Evolutionary conservation across 2,888 invertebrate genomes (phyloP).

Genomic region (Baronia brevicornis): DNA sequence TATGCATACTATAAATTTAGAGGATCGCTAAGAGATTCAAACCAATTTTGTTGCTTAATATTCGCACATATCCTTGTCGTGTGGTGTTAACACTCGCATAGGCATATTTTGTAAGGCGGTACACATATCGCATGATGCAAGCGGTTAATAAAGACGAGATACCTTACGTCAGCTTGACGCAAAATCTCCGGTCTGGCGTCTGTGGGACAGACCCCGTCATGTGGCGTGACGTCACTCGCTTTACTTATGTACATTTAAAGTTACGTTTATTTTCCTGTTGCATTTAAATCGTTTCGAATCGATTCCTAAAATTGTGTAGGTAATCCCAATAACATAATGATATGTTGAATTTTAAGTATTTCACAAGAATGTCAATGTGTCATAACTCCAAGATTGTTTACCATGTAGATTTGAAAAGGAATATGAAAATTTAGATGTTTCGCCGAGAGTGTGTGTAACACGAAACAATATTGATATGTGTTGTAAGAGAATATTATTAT

Average conservation of each 20-base stretch:
- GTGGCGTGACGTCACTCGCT: too few relatives aligned
- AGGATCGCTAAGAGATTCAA: too few relatives aligned
- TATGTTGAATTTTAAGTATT: not conserved
- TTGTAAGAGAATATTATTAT: too few relatives aligned
- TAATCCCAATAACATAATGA: constrained; percentile 4
- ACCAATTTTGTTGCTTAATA: too few relatives aligned
- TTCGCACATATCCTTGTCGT: too few relatives aligned
- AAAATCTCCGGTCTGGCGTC: constrained; percentile 12
- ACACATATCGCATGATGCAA: constrained; percentile 9
- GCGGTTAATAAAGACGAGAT: not conserved
- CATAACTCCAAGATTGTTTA: too few relatives aligned
- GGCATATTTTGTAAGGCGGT: constrained; percentile 9
- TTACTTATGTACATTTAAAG: not conserved
- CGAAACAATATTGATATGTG: too few relatives aligned
- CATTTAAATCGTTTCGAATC: constrained; percentile 1
- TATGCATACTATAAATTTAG: too few relatives aligned
- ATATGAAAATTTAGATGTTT: too few relatives aligned
- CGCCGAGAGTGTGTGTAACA: too few relatives aligned
- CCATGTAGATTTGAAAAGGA: too few relatives aligned
- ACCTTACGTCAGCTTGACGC: constrained; percentile 10
- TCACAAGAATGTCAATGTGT: constrained; percentile 11
- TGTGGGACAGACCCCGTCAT: not conserved
- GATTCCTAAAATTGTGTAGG: constrained; percentile 1
- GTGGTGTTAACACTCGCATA: too few relatives aligned
- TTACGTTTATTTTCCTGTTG: constrained; percentile 7